Percentiles rank a stretch among this genome's conserved stretches.
phyloP scores from a whole-genome alignment of 2,888 invertebrate species.

The Drosophila robusta region DNA sequence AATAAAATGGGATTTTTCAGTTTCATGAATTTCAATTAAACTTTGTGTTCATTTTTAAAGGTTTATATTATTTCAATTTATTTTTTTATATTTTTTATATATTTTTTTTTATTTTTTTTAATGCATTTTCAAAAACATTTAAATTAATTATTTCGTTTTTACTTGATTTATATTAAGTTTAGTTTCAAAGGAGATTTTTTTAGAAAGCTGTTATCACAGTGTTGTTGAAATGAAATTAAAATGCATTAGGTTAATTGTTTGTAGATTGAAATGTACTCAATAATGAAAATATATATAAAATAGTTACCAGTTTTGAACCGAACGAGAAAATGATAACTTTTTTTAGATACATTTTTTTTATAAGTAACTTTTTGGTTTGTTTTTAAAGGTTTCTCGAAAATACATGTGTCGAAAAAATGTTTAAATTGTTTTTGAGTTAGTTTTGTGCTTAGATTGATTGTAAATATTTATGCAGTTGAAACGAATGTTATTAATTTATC shows the following conservation, averaged over 20 bases:
- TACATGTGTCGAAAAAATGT: conserved; percentile 71
- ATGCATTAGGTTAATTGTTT: conserved; percentile 28
- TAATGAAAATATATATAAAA: conserved; percentile 10
- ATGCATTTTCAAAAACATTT: conserved; percentile 6
- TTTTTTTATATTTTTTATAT: too few species aligned
- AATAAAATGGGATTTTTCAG: neutral
- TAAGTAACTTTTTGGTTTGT: conserved; percentile 16
- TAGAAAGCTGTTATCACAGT: conserved; percentile 77
- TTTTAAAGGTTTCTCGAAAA: conserved; percentile 68
- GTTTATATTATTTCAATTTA: neutral
- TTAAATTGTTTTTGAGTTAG: conserved; percentile 29
- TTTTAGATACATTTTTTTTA: neutral
- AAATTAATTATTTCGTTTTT: conserved; percentile 14
- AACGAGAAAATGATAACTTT: conserved; percentile 15
- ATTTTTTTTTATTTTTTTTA: conserved; percentile 16
- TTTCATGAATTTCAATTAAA: neutral
- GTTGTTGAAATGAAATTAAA: conserved; percentile 49
- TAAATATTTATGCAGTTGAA: conserved; percentile 20
- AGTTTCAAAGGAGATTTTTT: conserved; percentile 29
- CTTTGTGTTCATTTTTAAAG: neutral
- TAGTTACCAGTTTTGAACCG: conserved; percentile 6
- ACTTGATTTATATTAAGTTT: conserved; percentile 22
- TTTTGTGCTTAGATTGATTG: conserved; percentile 24
- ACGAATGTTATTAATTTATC: conserved; percentile 15
- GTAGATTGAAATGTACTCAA: conserved; percentile 7